Base-by-base conservation (phyloP, 2,888 invertebrate genomes). In the Diarsia rubi region DNA sequence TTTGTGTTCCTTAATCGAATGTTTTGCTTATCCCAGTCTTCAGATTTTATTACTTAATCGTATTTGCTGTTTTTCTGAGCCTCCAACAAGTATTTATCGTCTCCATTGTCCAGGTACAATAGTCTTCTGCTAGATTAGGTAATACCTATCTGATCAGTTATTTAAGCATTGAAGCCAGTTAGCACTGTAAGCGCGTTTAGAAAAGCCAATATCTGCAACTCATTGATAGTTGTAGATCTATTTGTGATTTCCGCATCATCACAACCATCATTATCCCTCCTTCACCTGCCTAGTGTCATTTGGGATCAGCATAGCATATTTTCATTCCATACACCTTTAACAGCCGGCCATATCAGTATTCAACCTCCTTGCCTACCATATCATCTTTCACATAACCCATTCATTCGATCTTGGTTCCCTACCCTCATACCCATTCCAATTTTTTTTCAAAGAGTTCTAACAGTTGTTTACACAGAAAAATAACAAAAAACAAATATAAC, bases 391-490 rank as follows among this genome's bases (percentile, higher is more conserved):
- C 19, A 19, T 11, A 47, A 24, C 6, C 16, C 3, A n/a, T 47
- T 3, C 5, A 27, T 45, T 0, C 5, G 16, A 27, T 45, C 4
- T 19, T 47, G 8, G 5, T 11, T 19, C 3, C 27, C 12, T 19
- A 27, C 24, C 54, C 9, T 62, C 0, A 62, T 16, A 4, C 11
- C 0, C 31, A n/a, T 27, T 27, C 5, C 11, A 11, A 54, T 27
- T 62, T 5, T 67, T 54, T 14, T 59, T 24, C 27, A 63, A 24
- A 68, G 21, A 67, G 9, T 12, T 74, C 1, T 54, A 63, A 66
- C 57, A 52, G 16, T 47, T 75, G 52, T 69, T 69, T 57, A 49
- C 47, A 24, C n/a, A 27, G 14, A 27, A 74, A 12, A 74, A 49
- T 14, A 37, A 57, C 5, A 0, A 37, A 64, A 0, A 37, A 64